These are phyloP conservation scores for Callyntrura guangdongensis DNA, from an alignment of 2,888 invertebrate species.

Conservation along the genomic window DNA sequence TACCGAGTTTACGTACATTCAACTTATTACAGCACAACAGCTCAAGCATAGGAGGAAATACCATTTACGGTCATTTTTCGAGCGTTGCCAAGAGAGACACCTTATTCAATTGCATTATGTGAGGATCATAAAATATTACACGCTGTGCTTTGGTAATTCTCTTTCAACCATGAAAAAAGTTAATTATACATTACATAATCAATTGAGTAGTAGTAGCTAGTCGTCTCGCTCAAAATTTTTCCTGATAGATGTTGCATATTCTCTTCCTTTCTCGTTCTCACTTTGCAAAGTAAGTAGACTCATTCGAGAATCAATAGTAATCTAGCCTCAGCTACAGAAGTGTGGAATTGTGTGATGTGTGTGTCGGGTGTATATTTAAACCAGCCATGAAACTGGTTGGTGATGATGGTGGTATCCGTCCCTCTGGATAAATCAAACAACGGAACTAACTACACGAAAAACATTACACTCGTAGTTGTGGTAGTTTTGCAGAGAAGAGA, in stretches of 20 bases:
- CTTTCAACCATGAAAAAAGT: slow-evolving; percentile 6
- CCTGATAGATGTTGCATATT: neutral
- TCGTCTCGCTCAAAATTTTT: slow-evolving; percentile 13
- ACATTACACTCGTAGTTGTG: neutral
- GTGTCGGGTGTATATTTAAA: neutral
- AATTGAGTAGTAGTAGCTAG: neutral
- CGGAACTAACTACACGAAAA: slow-evolving; percentile 6
- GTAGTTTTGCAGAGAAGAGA: neutral
- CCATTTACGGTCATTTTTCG: no score
- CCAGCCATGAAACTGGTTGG: neutral
- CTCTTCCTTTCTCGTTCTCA: slow-evolving; percentile 7
- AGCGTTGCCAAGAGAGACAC: no score
- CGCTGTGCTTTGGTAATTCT: neutral
- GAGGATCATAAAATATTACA: no score
- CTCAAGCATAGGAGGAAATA: no score
- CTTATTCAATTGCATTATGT: no score
- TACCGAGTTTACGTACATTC: no score
- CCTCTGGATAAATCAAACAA: slow-evolving; percentile 37
- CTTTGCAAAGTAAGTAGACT: slow-evolving; percentile 44
- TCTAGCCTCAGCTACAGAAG: slow-evolving; percentile 12
- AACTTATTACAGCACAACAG: no score
- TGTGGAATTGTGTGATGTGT: neutral
- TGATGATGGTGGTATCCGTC: neutral
- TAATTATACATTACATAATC: slow-evolving; percentile 13
- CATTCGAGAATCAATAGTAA: slow-evolving; percentile 64